A percentile compares a stretch with the other conserved stretches of the same genome.
Evolutionary conservation across 1,140 invertebrate species (phyloP).

Genomic region (Lepidurus arcticus): DNA sequence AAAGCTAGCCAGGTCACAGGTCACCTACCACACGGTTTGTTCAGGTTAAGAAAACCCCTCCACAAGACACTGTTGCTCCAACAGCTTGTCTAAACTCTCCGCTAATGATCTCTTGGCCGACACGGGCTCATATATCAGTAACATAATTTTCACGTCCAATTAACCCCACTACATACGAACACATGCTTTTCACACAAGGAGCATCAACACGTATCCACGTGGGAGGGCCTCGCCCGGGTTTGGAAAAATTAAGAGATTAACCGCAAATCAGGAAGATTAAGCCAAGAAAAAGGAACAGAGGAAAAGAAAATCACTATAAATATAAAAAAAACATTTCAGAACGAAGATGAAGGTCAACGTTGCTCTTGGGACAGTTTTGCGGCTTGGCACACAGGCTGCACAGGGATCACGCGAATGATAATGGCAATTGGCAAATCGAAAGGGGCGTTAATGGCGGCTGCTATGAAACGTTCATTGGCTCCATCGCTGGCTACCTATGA

Average conservation of each 20-base stretch:
- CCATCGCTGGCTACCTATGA: background rate
- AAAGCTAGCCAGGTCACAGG: constrained; percentile 17
- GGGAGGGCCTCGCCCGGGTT: background rate
- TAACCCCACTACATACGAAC: background rate
- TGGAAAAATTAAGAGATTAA: background rate
- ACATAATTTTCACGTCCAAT: background rate
- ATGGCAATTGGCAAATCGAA: background rate
- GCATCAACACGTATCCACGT: background rate
- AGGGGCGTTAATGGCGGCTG: constrained; percentile 7
- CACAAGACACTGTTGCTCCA: background rate
- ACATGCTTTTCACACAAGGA: constrained; percentile 3
- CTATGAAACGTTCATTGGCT: background rate
- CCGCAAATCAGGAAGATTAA: background rate
- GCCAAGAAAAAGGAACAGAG: too few relatives aligned
- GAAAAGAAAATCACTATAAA: too few relatives aligned
- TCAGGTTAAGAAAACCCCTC: background rate
- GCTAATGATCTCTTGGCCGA: background rate
- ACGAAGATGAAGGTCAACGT: too few relatives aligned
- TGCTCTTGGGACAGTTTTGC: background rate
- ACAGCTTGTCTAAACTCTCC: background rate
- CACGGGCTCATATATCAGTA: background rate
- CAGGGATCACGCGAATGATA: background rate
- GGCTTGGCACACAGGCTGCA: background rate
- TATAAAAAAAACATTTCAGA: too few relatives aligned
- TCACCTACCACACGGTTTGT: background rate